These are phyloP conservation scores for Lycocerus yunnanus DNA, from an alignment of 2,888 invertebrate species.

Conservation along the genomic window DNA sequence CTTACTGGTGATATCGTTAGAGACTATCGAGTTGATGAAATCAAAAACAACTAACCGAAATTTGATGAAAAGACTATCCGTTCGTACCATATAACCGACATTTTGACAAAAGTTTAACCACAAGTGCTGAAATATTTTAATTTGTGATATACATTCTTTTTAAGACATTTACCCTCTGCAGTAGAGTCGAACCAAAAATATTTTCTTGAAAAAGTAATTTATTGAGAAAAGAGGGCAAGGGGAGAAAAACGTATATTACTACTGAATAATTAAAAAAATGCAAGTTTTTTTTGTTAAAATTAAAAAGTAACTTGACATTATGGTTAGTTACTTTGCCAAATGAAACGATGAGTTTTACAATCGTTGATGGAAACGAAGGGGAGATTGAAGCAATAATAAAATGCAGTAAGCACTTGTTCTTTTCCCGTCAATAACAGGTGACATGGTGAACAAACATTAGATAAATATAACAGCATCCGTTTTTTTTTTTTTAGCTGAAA, in stretches of 20 bases:
- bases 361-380: slow-evolving; percentile 17
- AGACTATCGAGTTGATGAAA: neutral
- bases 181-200: no score
- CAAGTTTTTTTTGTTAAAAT: no score
- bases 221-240: no score
- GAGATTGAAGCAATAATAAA: slow-evolving; percentile 26
- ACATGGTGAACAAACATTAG: slow-evolving; percentile 32
- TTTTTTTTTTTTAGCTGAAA: neutral
- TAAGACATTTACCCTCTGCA: no score
- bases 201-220: no score
- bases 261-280: no score
- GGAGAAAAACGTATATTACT: no score
- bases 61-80: neutral
- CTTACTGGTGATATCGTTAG: neutral
- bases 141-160: no score
- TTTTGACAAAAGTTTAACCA: no score
- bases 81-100: no score
- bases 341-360: slow-evolving; percentile 28
- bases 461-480: slow-evolving; percentile 36
- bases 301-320: no score
- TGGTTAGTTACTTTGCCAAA: slow-evolving; percentile 21
- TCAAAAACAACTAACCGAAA: neutral
- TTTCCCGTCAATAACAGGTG: slow-evolving; percentile 38
- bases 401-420: slow-evolving; percentile 34
- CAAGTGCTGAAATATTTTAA: no score